Conservation (phyloP, 1,140 invertebrate species). For the Neotoxoptera formosana region DNA sequence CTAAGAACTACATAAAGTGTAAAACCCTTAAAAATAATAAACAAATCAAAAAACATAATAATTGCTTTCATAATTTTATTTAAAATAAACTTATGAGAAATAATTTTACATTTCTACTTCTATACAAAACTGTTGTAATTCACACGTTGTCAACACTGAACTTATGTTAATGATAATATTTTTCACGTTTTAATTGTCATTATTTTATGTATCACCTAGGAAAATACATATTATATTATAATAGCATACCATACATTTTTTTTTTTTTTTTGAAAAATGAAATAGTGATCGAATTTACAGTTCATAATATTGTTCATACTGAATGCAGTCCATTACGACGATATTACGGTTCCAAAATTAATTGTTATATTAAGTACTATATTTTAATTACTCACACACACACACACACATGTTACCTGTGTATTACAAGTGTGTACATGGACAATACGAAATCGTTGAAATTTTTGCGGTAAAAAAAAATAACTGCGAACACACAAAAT, state of each 20-base stretch:
- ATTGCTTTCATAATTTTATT: not conserved
- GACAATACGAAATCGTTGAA: not conserved
- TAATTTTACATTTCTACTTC: not conserved
- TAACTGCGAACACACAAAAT: not conserved
- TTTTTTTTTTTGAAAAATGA: not conserved
- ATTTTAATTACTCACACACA: not conserved
- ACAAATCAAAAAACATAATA: not conserved
- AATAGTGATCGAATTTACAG: not conserved
- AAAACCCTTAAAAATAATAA: not conserved
- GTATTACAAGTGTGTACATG: not conserved
- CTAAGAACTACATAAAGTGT: not conserved
- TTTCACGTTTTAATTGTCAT: not conserved
- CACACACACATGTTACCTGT: not conserved
- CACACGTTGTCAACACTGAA: not conserved
- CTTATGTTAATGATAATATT: not conserved
- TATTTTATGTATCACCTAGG: not conserved
- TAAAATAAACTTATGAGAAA: not conserved
- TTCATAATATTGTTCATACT: not conserved
- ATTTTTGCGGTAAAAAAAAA: not conserved
- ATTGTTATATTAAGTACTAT: not conserved
- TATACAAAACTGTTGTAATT: not conserved
- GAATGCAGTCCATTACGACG: not conserved
- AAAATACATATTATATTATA: not conserved
- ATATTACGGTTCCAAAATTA: not conserved
- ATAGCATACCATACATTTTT: not conserved